Base-by-base conservation (phyloP, 2,113 vertebrate species). In the Tachysurus vachellii region DNA sequence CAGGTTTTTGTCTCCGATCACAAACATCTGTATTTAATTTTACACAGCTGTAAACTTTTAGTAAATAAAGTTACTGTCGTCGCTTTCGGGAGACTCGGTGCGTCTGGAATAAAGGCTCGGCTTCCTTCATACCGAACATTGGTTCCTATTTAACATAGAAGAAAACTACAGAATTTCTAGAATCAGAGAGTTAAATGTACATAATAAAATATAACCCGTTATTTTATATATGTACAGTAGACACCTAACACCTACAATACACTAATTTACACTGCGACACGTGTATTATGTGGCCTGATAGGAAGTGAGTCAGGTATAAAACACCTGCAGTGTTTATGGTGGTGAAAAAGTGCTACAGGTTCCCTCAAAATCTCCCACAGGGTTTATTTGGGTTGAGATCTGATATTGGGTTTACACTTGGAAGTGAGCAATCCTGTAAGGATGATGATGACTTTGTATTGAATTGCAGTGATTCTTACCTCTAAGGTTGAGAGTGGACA, bases 121-220 rank as follows among this genome's bases (percentile, higher is more conserved):
- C 31, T 61, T 81, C 31, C 21, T 44, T 14, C 56, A 81, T 26
- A 31, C 11, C 59, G 31, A 61, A 61, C 1, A 81, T 42, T 26
- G 56, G 79, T 81, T 81, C 79, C 79, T 61, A 61, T 16, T 59
- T 81, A 61, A 61, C 31, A 56, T 57, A 28, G 50, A 54, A 13
- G 26, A 54, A n/a, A 28, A 5, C 47, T 77, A 6, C 36, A 36
- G 36, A 36, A 36, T 36, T 36, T 36, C 16, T 3, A 31, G 5
- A 53, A n/a, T 36, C 28, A 21, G 12, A 50, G 13, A 19, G 21
- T 50, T 9, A 50, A 36, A 36, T 36, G 21, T n/a, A n/a, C 17
- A 53, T 28, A 53, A 54, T 31, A 50, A 76, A 50, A 76, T 26
- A 26, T 53, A 53, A 11, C 47, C 8, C 12, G 44, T 47, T 75